Evolutionary conservation across 2,113 vertebrate genomes (phyloP).

Genomic region (Pristiophorus japonicus): DNA sequence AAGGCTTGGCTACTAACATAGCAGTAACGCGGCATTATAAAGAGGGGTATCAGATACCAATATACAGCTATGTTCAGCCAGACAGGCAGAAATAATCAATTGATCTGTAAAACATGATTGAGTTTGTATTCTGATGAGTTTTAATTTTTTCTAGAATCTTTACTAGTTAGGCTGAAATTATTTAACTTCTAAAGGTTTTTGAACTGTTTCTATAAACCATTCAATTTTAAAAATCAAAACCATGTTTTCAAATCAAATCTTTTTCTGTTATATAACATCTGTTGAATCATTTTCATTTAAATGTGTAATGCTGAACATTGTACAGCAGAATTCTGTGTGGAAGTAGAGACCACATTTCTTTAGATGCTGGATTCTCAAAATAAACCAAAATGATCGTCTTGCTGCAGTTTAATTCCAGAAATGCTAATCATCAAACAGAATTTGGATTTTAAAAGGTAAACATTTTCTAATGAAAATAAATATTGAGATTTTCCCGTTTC

Average conservation of each 20-base stretch:
- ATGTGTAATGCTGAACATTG: background rate
- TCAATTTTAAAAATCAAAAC: background rate
- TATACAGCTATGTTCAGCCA: background rate
- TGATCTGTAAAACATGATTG: background rate
- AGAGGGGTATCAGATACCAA: background rate
- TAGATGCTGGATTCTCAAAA: conserved; percentile 12
- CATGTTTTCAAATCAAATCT: background rate
- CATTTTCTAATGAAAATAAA: conserved; percentile 23
- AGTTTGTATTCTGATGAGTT: background rate
- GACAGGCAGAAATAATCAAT: background rate
- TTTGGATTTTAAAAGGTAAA: conserved; percentile 34
- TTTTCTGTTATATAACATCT: conserved; percentile 4
- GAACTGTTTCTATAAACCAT: background rate
- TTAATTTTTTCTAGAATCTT: background rate
- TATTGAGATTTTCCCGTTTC: conserved; percentile 8
- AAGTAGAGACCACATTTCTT: background rate
- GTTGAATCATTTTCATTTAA: background rate
- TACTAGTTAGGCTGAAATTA: background rate
- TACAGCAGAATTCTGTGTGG: background rate
- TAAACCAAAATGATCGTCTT: background rate
- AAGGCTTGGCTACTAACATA: background rate
- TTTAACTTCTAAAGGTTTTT: background rate
- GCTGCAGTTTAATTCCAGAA: background rate
- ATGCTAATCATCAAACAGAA: conserved; percentile 17
- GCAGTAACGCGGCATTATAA: background rate